phyloP scores from a whole-genome alignment of 2,113 vertebrate species.

The Callaeas wilsoni region DNA sequence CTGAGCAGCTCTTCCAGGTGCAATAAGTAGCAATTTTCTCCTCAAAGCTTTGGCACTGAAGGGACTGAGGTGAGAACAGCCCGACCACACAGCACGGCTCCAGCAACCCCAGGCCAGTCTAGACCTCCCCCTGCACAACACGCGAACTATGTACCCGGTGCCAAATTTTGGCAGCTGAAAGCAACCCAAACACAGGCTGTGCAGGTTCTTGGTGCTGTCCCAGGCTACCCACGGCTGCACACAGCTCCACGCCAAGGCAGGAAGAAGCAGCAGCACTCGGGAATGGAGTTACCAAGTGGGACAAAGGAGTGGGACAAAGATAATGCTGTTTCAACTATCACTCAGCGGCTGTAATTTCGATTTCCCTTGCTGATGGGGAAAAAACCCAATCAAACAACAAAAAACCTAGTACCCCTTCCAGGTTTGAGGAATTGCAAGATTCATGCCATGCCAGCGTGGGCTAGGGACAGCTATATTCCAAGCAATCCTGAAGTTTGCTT shows the following conservation, averaged over 20 bases:
- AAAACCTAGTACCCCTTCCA: neutral
- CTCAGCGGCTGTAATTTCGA: neutral
- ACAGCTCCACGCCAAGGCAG: neutral
- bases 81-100: neutral
- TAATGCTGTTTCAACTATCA: neutral
- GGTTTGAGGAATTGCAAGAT: neutral
- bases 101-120: neutral
- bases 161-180: neutral
- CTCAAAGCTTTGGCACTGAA: neutral
- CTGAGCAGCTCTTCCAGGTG: neutral
- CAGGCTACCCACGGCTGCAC: neutral
- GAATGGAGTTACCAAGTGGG: neutral
- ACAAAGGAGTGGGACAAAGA: neutral
- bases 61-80: neutral
- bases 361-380: neutral
- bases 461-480: rapidly evolving
- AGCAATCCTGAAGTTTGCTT: neutral
- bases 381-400: neutral
- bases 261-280: neutral
- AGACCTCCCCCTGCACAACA: neutral
- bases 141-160: rapidly evolving
- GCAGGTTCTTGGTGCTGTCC: neutral
- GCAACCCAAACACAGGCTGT: neutral
- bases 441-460: rapidly evolving
- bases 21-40: neutral